Evolutionary conservation across 2,888 invertebrate species (phyloP), one percentile per base, ranked within the genome.

Genomic region (Operophtera brumata): DNA sequence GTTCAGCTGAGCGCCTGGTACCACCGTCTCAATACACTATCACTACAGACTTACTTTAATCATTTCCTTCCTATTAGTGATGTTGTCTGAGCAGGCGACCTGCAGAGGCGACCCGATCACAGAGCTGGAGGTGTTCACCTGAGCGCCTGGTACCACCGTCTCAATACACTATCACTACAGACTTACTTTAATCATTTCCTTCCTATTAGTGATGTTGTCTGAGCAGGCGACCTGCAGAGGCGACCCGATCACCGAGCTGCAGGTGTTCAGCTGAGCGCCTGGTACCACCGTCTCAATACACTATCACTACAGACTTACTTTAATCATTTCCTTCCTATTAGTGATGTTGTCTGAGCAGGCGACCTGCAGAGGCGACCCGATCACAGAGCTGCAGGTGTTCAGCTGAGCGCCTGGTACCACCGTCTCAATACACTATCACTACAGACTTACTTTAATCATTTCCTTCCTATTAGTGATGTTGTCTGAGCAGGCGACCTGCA

Each of bases 211-310:
- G 47, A 96, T 94, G 70, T 93, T 94, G 72, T 96, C 96, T 0
- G 95, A 94, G 77, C 95, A 95, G 1, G 95, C 96, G 9, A 96
- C 95, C 75, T 96, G 96, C 5, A 96, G 90, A 0, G 96, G 94
- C 0, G 95, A 94, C 0, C 96, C 96, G 50, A 96, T 95, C 56
- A 96, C 94, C 0, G 96, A 94, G 11, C 95, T 95, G 3, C 94
- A 94, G 0, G 94, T 93, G 71, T 96, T 96, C 10, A 96, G 95
- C 71, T 95, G 91, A 0, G 96, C 95, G 60, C 95, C 96, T 94
- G n/a, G n/a, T n/a, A n/a, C n/a, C n/a, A n/a, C n/a, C n/a, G n/a
- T n/a, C n/a, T n/a, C n/a, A n/a, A n/a, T n/a, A n/a, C n/a, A n/a
- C n/a, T n/a, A n/a, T n/a, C n/a, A n/a, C n/a, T n/a, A n/a, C n/a